phyloP scores from a whole-genome alignment of 2,113 vertebrate species.

The Eublepharis macularius region DNA sequence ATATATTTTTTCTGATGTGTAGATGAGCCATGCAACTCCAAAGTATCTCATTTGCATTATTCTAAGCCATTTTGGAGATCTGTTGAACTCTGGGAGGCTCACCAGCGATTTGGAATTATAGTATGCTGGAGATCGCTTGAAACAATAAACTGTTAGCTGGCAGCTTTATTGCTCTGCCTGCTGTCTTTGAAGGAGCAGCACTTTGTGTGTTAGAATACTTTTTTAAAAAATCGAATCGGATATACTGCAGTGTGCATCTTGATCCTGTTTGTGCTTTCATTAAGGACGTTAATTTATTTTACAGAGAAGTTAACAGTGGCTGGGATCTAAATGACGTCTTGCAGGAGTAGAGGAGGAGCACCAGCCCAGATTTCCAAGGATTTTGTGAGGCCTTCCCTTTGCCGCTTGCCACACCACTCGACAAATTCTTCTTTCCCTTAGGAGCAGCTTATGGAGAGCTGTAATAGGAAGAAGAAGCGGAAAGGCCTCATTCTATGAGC shows the following conservation, averaged over 20 bases:
- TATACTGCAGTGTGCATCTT: conserved; percentile 65
- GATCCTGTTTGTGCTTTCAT: conserved; percentile 67
- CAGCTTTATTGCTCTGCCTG: conserved; percentile 66
- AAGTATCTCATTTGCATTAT: conserved; percentile 10
- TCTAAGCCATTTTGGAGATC: conserved; percentile 33
- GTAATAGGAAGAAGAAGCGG: too few species aligned
- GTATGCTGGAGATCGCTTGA: conserved; percentile 69
- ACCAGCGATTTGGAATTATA: conserved; percentile 62
- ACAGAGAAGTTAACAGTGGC: conserved; percentile 57
- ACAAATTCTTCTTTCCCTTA: too few species aligned
- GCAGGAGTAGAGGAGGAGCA: too few species aligned
- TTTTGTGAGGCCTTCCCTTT: too few species aligned
- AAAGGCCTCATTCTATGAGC: too few species aligned
- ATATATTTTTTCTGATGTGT: background rate
- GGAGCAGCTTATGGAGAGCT: too few species aligned
- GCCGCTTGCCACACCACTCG: too few species aligned
- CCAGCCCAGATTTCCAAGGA: too few species aligned
- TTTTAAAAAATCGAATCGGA: conserved; percentile 72
- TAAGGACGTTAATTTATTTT: conserved; percentile 70
- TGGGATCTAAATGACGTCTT: too few species aligned
- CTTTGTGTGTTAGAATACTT: conserved; percentile 69
- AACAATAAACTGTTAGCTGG: conserved; percentile 73
- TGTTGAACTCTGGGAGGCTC: conserved; percentile 64
- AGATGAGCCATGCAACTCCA: background rate
- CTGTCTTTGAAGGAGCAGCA: conserved; percentile 66